Evolutionary conservation across 2,113 vertebrate species (phyloP), one percentile per base, ranked within the genome.

Genomic region (Panthera leo): DNA sequence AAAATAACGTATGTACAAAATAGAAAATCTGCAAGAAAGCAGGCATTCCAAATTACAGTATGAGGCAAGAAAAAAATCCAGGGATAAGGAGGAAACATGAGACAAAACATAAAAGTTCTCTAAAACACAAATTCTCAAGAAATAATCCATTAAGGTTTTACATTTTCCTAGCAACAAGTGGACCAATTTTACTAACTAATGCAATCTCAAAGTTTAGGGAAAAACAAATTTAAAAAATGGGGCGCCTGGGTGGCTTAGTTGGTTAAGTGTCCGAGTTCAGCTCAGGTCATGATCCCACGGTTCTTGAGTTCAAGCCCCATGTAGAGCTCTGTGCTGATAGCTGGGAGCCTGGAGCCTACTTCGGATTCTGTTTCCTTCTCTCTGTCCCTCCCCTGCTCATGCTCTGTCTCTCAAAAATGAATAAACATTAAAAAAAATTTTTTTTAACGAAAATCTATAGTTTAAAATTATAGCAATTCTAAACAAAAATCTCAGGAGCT

Each of bases 1-100:
- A 99, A 99, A 99, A 99, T 99, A 99, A 99, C 91, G 99, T 99
- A 99, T 99, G 99, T 99, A 99, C 99, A 99, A 99, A 99, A 99
- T 99, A 99, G 99, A 99, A 99, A 99, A 99, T 99, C 99, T 99
- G 99, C 68, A 99, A 98, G 25, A 85, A 45, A 98, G 90, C 61
- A 85, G 94, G 96, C 84, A 27, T 65, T 87, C 13, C n/a, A 93
- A 87, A 71, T 73, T 31, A 91, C 13, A 91, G 39, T 58, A 93
- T 86, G 97, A 85, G 9, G 8, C 8, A 94, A 14, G 0, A 10
- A 36, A 34, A 93, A 97, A 55, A 92, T 0, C 86, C n/a, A 75
- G 61, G 11, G 58, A 29, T n/a, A 16, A 73, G 18, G 12, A 78
- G 9, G 31, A 63, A 78, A 86, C 23, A 39, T n/a, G 42, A 61